Evolutionary conservation across 1,140 invertebrate species (phyloP), one percentile per base, ranked within the genome.

Genomic region (Aethina tumida): DNA sequence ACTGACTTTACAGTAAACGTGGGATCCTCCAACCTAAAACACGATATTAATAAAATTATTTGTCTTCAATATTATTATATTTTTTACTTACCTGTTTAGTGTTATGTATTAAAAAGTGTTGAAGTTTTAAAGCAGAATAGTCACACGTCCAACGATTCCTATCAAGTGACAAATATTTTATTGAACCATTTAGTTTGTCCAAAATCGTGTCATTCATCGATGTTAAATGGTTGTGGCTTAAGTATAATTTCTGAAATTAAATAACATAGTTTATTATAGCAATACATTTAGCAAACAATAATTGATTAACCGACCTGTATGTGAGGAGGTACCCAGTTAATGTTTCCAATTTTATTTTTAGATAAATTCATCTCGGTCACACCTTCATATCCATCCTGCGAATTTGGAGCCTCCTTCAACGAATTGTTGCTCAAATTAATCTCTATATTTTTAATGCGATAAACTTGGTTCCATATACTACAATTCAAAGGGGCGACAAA

Each of bases 131-230:
- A 8, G 39, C 22, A 2, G 18, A 13, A 37, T 47, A 53, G 19
- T 45, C 45, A 32, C 53, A 56, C 22, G 24, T 35, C 53, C 53
- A 60, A 16, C 50, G 50, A 51, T 60, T 60, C 16, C 48, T 30
- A 18, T 50, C 17, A 13, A 58, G 42, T 5, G 35, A 39, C 7
- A 60, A 22, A n/a, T 38, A 39, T 25, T 27, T 37, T 15, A 55
- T 18, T 19, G 34, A n/a, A n/a, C n/a, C n/a, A n/a, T n/a, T 38
- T 26, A 59, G 27, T 8, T 30, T 14, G 12, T 41, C 20, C 20
- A 59, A 33, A 9, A 51, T 16, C 4, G 34, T 22, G 14, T 38
- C 10, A 36, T 52, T 34, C 2, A 58, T 26, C 22, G 37, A 32
- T 10, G 24, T 38, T 8, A 56, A 10, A n/a, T 41, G 28, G 26